Evolutionary conservation across 2,888 invertebrate species (phyloP).

Genomic region (Habroteleia sp.): DNA sequence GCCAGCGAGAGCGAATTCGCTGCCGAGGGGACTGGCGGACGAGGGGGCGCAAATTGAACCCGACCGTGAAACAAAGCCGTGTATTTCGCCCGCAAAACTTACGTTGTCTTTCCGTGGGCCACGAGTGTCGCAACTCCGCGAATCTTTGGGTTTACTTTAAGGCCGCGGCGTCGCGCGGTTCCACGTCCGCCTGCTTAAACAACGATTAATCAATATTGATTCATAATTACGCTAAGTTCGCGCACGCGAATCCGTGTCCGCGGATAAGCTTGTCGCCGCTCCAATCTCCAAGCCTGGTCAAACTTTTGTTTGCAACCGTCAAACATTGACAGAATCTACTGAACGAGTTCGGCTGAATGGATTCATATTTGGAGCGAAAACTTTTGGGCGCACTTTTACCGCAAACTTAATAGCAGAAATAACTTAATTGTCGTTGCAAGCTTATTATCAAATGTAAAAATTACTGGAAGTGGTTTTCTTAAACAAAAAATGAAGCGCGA

Average conservation of each 20-base stretch:
- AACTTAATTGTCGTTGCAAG: too few species aligned
- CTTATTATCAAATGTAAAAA: too few species aligned
- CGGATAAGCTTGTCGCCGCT: too few species aligned
- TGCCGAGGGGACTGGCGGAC: conserved; percentile 46
- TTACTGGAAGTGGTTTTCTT: too few species aligned
- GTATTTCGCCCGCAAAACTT: conserved; percentile 56
- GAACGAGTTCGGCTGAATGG: too few species aligned
- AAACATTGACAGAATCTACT: too few species aligned
- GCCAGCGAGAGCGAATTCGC: conserved; percentile 55
- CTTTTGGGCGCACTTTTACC: too few species aligned
- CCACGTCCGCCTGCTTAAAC: conserved; percentile 34
- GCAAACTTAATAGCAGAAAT: too few species aligned
- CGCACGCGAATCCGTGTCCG: not conserved
- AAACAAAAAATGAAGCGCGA: too few species aligned
- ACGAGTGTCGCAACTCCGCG: not conserved
- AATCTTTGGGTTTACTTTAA: conserved; percentile 22
- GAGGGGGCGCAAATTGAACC: conserved; percentile 72
- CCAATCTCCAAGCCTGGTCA: too few species aligned
- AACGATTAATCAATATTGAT: conserved; percentile 55
- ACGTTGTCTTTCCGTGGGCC: conserved; percentile 15
- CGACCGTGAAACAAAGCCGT: conserved; percentile 61
- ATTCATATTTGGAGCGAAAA: too few species aligned
- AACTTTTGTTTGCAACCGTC: too few species aligned
- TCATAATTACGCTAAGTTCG: conserved; percentile 28
- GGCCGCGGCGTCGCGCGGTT: not conserved